Conservation (phyloP, 2,113 vertebrate genomes). For the Planiliza haematocheilus region DNA sequence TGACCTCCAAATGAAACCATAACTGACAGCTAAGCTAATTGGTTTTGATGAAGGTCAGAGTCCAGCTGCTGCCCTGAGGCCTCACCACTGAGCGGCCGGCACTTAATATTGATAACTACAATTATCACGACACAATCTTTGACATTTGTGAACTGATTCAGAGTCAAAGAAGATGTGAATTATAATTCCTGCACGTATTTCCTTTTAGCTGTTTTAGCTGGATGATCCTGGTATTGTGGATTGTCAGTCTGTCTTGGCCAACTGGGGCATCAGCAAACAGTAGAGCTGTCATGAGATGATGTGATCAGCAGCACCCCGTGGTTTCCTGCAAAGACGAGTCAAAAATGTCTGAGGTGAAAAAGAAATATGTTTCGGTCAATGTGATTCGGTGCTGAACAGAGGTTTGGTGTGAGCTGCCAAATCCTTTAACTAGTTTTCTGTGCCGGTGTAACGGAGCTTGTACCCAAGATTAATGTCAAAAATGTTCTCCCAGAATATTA, state of each 20-base stretch:
- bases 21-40: constrained; percentile 14
- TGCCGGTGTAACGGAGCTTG: constrained; percentile 9
- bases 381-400: constrained; percentile 20
- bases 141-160: background rate
- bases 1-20: background rate
- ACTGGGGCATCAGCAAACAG: background rate
- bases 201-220: background rate
- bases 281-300: background rate
- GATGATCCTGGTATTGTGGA: background rate
- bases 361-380: constrained; percentile 2
- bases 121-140: background rate
- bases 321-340: background rate
- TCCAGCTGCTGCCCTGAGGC: background rate
- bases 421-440: background rate
- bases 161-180: too few species aligned
- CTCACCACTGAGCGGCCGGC: background rate
- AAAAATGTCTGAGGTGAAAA: constrained; percentile 3
- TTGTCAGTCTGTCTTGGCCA: background rate
- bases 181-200: background rate
- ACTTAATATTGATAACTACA: too few species aligned
- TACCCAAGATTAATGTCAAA: constrained; percentile 45
- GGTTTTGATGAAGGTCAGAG: constrained; percentile 12
- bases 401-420: constrained; percentile 38
- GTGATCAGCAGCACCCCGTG: constrained; percentile 8
- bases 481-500: constrained; percentile 15